Evolutionary conservation across 2,888 invertebrate species (phyloP).

Genomic region (Polietes domitor): DNA sequence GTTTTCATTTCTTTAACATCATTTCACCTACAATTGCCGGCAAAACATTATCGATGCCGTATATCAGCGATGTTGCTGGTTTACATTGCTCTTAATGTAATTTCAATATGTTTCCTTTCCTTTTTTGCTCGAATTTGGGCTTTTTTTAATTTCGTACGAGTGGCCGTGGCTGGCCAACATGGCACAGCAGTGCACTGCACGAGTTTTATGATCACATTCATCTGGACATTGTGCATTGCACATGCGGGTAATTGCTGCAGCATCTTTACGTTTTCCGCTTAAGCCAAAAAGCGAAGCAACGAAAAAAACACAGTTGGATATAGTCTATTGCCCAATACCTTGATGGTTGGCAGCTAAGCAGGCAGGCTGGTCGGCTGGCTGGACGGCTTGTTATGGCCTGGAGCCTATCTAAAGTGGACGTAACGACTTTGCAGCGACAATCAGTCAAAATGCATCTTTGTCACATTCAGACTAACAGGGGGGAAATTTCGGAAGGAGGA

Average conservation of each 20-base stretch:
- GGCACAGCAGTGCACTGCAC: slow-evolving; percentile 26
- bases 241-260: slow-evolving; percentile 17
- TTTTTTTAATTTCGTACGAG: slow-evolving; percentile 1
- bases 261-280: background rate
- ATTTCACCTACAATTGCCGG: slow-evolving; percentile 55
- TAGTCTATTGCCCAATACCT: slow-evolving; percentile 18
- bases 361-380: slow-evolving; percentile 25
- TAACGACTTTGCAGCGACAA: slow-evolving; percentile 53
- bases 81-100: slow-evolving; percentile 15
- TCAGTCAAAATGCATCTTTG: slow-evolving; percentile 62
- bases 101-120: slow-evolving; percentile 52
- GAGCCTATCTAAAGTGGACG: slow-evolving; percentile 46
- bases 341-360: slow-evolving; percentile 1
- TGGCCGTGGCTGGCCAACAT: background rate
- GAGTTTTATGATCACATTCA: slow-evolving; percentile 41
- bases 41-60: slow-evolving; percentile 34
- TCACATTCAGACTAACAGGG: slow-evolving; percentile 34
- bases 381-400: slow-evolving; percentile 41
- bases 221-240: background rate
- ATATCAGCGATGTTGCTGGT: slow-evolving; percentile 28
- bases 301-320: background rate
- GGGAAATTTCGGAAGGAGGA: background rate
- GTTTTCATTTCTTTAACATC: slow-evolving; percentile 44
- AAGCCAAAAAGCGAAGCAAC: background rate
- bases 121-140: too few species aligned